phyloP scores from a whole-genome alignment of 2,888 invertebrate species.

The Torymus tubicola region DNA sequence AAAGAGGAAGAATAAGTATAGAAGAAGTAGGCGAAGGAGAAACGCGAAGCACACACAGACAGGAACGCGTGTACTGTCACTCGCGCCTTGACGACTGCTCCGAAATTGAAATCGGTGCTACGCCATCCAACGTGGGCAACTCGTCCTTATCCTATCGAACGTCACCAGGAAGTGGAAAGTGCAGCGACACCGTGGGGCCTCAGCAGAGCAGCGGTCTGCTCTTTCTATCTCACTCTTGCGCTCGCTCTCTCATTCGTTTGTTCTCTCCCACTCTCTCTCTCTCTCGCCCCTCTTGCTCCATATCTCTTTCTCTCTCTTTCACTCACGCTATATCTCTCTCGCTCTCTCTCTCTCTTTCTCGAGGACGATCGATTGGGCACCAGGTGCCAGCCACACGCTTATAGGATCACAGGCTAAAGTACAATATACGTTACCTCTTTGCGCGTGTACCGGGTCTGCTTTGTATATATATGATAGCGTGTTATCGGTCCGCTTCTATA shows the following conservation, averaged over 20 bases:
- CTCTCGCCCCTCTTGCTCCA: background rate
- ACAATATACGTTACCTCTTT: too few relatives aligned
- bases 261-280: conserved; percentile 18
- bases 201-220: background rate
- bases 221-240: background rate
- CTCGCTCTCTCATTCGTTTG: conserved; percentile 17
- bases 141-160: too few relatives aligned
- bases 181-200: background rate
- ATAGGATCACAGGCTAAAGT: too few relatives aligned
- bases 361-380: conserved; percentile 50
- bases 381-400: conserved; percentile 21
- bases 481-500: too few relatives aligned
- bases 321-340: background rate
- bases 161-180: too few relatives aligned
- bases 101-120: too few relatives aligned
- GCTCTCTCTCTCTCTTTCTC: conserved; percentile 15
- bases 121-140: too few relatives aligned
- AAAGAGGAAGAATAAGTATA: background rate
- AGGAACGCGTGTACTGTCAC: too few relatives aligned
- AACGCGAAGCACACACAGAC: background rate
- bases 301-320: conserved; percentile 2
- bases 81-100: too few relatives aligned
- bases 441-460: too few relatives aligned
- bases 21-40: background rate
- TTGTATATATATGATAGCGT: too few relatives aligned